phyloP scores from a whole-genome alignment of 2,888 invertebrate species.

The Elaeidobius kamerunicus region DNA sequence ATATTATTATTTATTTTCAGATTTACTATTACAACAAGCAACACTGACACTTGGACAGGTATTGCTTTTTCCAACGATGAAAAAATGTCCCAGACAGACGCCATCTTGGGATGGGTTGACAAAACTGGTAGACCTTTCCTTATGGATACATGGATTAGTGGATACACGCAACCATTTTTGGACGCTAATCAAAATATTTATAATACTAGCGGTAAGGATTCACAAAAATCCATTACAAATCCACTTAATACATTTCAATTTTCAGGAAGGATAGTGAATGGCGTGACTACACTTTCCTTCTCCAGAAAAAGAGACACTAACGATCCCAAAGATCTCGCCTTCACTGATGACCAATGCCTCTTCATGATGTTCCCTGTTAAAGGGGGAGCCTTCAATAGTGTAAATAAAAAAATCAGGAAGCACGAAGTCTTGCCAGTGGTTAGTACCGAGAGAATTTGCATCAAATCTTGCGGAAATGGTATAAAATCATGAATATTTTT shows the following conservation, averaged over 20 bases:
- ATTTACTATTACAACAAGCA: constrained; percentile 76
- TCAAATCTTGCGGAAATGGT: constrained; percentile 78
- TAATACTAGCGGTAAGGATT: constrained; percentile 57
- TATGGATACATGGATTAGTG: constrained; percentile 85
- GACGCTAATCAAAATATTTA: constrained; percentile 73
- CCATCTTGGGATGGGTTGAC: constrained; percentile 87
- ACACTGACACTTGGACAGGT: constrained; percentile 84
- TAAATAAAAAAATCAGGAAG: constrained; percentile 81
- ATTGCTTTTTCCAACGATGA: constrained; percentile 83
- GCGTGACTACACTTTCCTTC: constrained; percentile 75
- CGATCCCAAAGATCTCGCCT: constrained; percentile 72
- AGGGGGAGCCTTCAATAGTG: constrained; percentile 78
- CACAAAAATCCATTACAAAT: no score
- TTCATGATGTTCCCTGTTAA: constrained; percentile 85
- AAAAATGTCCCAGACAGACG: constrained; percentile 87
- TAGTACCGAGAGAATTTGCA: constrained; percentile 75
- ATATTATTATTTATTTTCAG: constrained; percentile 6
- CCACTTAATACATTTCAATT: no score
- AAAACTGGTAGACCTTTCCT: constrained; percentile 74
- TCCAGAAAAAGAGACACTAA: constrained; percentile 72
- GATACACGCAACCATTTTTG: constrained; percentile 71
- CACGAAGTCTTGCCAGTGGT: constrained; percentile 72
- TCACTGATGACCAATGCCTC: constrained; percentile 77
- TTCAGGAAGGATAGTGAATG: constrained; percentile 60
- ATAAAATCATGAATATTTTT: no score